These are phyloP conservation scores for Euplagia quadripunctaria DNA, from an alignment of 2,888 invertebrate genomes.

Conservation along the genomic window DNA sequence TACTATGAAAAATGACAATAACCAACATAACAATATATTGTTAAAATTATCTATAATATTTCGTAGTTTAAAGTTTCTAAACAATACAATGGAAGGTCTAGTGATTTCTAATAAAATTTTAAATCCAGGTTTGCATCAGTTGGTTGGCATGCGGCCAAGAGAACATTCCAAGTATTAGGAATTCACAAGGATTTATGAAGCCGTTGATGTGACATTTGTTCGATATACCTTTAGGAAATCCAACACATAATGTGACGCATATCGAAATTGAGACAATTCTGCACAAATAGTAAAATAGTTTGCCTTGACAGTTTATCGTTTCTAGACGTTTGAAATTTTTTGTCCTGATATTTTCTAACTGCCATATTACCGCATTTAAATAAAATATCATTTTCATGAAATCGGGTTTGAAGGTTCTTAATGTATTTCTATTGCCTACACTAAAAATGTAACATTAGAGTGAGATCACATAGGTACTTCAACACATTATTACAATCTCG, in stretches of 20 bases:
- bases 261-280: neutral
- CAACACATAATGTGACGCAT: constrained; percentile 5
- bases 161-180: constrained; percentile 23
- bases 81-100: neutral
- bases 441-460: neutral
- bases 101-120: constrained; percentile 13
- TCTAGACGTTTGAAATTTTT: neutral
- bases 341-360: neutral
- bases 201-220: constrained; percentile 22
- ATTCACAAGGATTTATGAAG: constrained; percentile 25
- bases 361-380: neutral
- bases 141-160: constrained; percentile 25
- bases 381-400: neutral
- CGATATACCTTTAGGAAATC: constrained; percentile 15
- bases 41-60: neutral
- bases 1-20: constrained; percentile 29
- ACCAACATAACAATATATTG: constrained; percentile 17
- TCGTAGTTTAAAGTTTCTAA: neutral
- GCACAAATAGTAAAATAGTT: neutral
- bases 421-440: neutral
- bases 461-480: neutral
- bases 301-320: neutral
- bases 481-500: constrained; percentile 5
- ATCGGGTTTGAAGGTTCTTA: neutral
- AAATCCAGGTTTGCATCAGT: constrained; percentile 14